Base-by-base conservation (phyloP, 2,797 vertebrate species). In the Neomorphus geoffroyi region DNA sequence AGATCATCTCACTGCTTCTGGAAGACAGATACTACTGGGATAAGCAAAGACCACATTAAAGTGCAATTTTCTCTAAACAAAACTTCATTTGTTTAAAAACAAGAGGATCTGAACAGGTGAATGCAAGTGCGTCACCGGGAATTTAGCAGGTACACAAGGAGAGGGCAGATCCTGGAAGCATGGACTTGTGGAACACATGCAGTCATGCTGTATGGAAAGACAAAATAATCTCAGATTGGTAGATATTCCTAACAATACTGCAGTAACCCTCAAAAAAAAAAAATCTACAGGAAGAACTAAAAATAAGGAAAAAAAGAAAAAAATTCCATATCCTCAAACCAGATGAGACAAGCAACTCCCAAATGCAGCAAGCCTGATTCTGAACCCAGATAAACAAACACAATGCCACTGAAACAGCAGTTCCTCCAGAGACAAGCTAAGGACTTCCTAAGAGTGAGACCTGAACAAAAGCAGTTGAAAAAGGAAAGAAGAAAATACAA, bases 161-260 rank as follows among this genome's bases (percentile, higher is more conserved):
- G 51, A 82, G 56, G 56, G 32, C n/a, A 67, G 33, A 43, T 18
- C 32, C 16, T 30, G 37, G 57, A 80, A 66, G 62, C 37, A 71
- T 0, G 4, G 43, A 50, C 23, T 30, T 2, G 0, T 12, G 18
- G 28, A 86, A 19, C 50, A 39, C 56, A 33, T 2, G 6, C 2
- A 56, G 37, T 22, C 51, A 57, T 1, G 11, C 46, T 57, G 43
- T 23, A 37, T 8, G 41, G 41, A 35, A 74, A 61, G 51, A 61
- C 33, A 57, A 41, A 73, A 77, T 23, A 53, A 81, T 33, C 35
- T 77, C 18, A 65, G 48, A 78, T 18, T 27, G 37, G 26, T 10
- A 66, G 18, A 5, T 46, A 53, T 4, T 33, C 56, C 10, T 32
- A 30, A 88, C 18, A 62, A 46, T 15, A 66, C 17, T 43, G 57